Percentiles rank a stretch among this genome's conserved stretches.
phyloP scores from a whole-genome alignment of 2,113 vertebrate genomes.

The Loxodonta africana region DNA sequence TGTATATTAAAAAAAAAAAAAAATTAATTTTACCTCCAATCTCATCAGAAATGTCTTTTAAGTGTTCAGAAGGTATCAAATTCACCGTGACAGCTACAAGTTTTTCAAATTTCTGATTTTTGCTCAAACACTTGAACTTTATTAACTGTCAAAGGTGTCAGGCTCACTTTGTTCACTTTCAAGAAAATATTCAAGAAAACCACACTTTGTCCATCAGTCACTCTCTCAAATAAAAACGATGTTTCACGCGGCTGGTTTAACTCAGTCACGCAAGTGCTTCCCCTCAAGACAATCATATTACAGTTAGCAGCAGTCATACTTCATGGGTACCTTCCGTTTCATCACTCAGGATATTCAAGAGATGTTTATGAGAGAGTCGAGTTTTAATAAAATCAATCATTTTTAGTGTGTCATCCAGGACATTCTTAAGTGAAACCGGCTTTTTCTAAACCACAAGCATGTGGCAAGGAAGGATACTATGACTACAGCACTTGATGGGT shows the following conservation, averaged over 20 bases:
- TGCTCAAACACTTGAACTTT: conserved; percentile 15
- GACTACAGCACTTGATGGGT: accelerated
- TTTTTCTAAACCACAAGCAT: not conserved
- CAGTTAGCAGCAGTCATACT: accelerated
- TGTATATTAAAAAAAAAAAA: conserved; percentile 32
- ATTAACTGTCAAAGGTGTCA: not conserved
- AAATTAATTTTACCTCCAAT: not conserved
- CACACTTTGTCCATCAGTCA: not conserved
- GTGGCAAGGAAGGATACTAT: not conserved
- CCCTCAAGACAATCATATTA: not conserved
- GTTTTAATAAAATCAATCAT: not conserved
- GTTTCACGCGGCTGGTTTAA: not conserved
- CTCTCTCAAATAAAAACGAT: conserved; percentile 13
- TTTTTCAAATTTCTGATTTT: conserved; percentile 64
- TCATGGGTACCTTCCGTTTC: not conserved
- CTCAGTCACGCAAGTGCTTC: not conserved
- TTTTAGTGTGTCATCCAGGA: not conserved
- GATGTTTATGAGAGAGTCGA: not conserved
- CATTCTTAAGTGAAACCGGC: not conserved
- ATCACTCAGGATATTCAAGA: not conserved
- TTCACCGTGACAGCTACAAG: not conserved
- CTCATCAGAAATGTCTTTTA: not conserved
- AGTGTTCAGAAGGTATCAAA: not conserved
- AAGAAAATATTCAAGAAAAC: conserved; percentile 13
- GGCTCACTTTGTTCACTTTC: not conserved